Conservation (phyloP, 2,113 vertebrate genomes). For the Agapornis roseicollis region DNA sequence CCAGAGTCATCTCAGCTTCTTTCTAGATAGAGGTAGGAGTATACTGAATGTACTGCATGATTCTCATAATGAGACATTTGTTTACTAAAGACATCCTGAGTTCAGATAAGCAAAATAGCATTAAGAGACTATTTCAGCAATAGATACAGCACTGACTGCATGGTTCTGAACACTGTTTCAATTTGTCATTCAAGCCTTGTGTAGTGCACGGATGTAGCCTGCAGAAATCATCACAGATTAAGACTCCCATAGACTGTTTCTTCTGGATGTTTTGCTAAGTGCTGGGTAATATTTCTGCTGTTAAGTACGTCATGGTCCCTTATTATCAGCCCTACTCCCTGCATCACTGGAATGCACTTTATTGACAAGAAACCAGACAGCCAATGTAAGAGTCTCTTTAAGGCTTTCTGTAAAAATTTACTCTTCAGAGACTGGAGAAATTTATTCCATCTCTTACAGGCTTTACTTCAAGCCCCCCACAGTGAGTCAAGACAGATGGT, state of each 20-base stretch:
- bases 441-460: not conserved
- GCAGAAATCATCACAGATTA: not conserved
- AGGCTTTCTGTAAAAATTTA: not conserved
- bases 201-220: not conserved
- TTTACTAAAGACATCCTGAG: not conserved
- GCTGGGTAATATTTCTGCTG: not conserved
- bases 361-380: not conserved
- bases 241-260: not conserved
- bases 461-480: not conserved
- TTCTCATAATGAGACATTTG: not conserved
- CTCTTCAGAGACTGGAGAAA: not conserved
- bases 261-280: not conserved
- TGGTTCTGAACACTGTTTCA: not conserved
- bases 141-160: not conserved
- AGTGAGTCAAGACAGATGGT: not conserved
- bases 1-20: not conserved
- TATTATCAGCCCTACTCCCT: not conserved
- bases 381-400: not conserved
- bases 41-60: fast-evolving
- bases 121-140: not conserved
- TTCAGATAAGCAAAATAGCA: not conserved
- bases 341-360: not conserved
- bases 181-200: not conserved
- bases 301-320: not conserved
- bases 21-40: not conserved